phyloP scores from a whole-genome alignment of 2,113 vertebrate species.

The Sula dactylatra region DNA sequence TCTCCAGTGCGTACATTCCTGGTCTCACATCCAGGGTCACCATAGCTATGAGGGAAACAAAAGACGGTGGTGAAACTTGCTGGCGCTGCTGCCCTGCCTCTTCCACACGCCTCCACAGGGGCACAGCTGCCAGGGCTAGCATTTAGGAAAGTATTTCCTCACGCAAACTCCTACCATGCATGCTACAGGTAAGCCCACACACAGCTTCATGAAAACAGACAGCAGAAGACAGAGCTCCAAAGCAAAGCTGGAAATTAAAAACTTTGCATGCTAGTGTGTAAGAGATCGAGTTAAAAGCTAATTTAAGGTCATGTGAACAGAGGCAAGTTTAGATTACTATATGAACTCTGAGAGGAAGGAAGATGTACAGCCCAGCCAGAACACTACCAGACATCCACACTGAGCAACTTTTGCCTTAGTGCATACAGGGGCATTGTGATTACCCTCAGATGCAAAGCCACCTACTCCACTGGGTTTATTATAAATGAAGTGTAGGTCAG shows the following conservation, averaged over 20 bases:
- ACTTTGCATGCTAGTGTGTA: fast-evolving
- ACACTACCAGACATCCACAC: neutral
- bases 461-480: neutral
- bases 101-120: neutral
- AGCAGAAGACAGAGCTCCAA: neutral
- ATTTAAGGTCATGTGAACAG: neutral
- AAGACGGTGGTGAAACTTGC: neutral
- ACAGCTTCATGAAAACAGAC: neutral
- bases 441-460: neutral
- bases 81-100: neutral
- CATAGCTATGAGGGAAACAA: slow-evolving; percentile 1
- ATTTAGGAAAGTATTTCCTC: neutral
- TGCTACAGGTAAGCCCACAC: neutral
- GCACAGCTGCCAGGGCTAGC: neutral
- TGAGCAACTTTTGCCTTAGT: neutral
- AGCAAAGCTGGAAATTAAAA: neutral
- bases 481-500: neutral
- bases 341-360: neutral
- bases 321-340: neutral
- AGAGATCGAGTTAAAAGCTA: neutral
- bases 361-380: neutral
- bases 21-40: neutral
- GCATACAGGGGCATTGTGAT: neutral
- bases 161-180: neutral
- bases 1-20: slow-evolving; percentile 7